A percentile compares a stretch with the other conserved stretches of the same genome.
Conservation (phyloP, 2,888 invertebrate genomes). For the Mesodorylaimus sp. region DNA sequence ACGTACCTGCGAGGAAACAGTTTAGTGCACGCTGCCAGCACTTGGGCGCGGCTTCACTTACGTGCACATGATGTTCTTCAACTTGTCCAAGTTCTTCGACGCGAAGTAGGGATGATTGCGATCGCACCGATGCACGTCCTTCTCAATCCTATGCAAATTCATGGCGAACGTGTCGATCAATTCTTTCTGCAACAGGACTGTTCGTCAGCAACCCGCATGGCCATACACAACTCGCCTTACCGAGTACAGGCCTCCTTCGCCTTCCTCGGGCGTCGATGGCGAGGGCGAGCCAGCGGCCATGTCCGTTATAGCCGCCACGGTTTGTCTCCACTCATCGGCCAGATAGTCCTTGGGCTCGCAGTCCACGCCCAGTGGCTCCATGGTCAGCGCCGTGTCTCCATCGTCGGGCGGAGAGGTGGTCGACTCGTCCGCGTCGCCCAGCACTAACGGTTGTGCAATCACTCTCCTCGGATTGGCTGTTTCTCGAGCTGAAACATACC, state of each 20-base stretch:
- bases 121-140: constrained; percentile 86
- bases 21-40: not conserved
- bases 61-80: constrained; percentile 89
- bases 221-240: constrained; percentile 42
- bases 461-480: no score
- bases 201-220: no score
- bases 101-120: constrained; percentile 81
- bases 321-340: no score
- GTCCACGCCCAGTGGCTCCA: no score
- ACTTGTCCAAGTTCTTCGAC: constrained; percentile 61
- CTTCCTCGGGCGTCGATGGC: constrained; percentile 63
- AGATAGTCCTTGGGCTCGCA: no score
- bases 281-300: not conserved
- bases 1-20: no score
- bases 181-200: constrained; percentile 11
- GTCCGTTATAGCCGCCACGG: no score
- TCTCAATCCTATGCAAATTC: constrained; percentile 82
- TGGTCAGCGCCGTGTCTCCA: no score
- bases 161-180: constrained; percentile 41
- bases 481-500: no score
- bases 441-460: no score
- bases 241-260: constrained; percentile 72
- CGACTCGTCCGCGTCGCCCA: no score
- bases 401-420: no score
- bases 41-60: constrained; percentile 43